Evolutionary conservation across 2,888 invertebrate genomes (phyloP).

Genomic region (Scaptomyza cyrtandrae): DNA sequence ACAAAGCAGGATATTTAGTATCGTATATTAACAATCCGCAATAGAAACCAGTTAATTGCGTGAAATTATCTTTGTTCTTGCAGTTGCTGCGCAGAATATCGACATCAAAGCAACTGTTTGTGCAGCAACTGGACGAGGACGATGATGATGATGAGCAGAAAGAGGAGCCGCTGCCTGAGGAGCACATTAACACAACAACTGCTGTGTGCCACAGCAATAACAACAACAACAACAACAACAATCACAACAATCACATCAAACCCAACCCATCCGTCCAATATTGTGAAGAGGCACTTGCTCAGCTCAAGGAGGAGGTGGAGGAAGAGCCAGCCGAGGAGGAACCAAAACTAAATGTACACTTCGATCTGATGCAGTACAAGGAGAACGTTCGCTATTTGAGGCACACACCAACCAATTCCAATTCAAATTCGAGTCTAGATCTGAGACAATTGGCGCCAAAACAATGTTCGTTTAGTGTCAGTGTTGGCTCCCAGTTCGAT

Average conservation of each 20-base stretch:
- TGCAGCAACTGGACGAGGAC: conserved; percentile 80
- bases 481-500: conserved; percentile 76
- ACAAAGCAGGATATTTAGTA: too few relatives aligned
- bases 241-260: conserved; percentile 25
- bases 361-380: conserved; percentile 82
- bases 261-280: conserved; percentile 59
- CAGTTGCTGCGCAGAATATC: conserved; percentile 82
- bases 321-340: conserved; percentile 27
- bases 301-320: conserved; percentile 23
- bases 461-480: conserved; percentile 73
- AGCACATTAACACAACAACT: conserved; percentile 36
- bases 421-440: conserved; percentile 81
- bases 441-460: conserved; percentile 25
- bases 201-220: conserved; percentile 26
- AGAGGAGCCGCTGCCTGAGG: conserved; percentile 24
- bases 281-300: conserved; percentile 42
- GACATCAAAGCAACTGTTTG: conserved; percentile 76
- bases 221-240: conserved; percentile 21
- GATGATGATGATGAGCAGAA: conserved; percentile 66
- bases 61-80: conserved; percentile 22
- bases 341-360: conserved; percentile 63
- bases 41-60: too few relatives aligned
- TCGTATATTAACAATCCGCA: too few relatives aligned
- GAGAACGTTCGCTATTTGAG: conserved; percentile 82
- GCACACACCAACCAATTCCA: conserved; percentile 83